These are phyloP conservation scores for Sialis fuliginosa DNA, from an alignment of 2,888 invertebrate genomes.

Conservation along the genomic window DNA sequence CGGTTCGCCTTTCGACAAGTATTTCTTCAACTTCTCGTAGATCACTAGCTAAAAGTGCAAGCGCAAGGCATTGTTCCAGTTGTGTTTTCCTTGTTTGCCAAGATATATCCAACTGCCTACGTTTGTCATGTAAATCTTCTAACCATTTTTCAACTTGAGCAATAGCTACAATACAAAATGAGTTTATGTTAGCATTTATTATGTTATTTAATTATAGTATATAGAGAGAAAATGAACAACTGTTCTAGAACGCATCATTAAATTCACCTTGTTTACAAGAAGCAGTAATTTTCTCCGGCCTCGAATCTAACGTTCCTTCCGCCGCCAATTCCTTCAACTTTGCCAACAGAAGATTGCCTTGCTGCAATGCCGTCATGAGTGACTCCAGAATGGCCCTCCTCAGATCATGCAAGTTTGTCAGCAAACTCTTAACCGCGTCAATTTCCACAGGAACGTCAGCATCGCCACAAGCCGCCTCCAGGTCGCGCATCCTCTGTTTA, in stretches of 20 bases:
- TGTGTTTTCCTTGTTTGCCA: slow-evolving; percentile 53
- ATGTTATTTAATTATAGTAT: background rate
- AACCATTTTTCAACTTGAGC: slow-evolving; percentile 57
- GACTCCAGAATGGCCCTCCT: slow-evolving; percentile 54
- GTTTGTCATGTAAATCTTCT: slow-evolving; percentile 55
- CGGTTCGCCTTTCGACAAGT: slow-evolving; percentile 33
- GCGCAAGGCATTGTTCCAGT: slow-evolving; percentile 59
- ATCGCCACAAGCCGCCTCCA: slow-evolving; percentile 51
- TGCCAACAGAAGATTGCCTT: slow-evolving; percentile 58
- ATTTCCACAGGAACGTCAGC: slow-evolving; percentile 51
- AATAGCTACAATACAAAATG: slow-evolving; percentile 26
- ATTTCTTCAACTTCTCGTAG: slow-evolving; percentile 43
- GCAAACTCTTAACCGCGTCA: slow-evolving; percentile 47
- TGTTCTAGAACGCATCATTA: background rate
- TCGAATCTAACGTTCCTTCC: slow-evolving; percentile 56
- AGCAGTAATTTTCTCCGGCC: slow-evolving; percentile 37
- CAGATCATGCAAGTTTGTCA: slow-evolving; percentile 53
- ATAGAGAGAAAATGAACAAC: background rate
- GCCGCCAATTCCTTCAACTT: slow-evolving; percentile 55
- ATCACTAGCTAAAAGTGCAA: slow-evolving; percentile 55
- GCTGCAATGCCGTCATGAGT: slow-evolving; percentile 62
- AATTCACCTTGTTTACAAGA: slow-evolving; percentile 26
- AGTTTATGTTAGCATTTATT: background rate
- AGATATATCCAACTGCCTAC: slow-evolving; percentile 49
- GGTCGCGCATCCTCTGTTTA: slow-evolving; percentile 43